phyloP scores from a whole-genome alignment of 2,113 vertebrate genomes.

The Sisor rabdophorus region DNA sequence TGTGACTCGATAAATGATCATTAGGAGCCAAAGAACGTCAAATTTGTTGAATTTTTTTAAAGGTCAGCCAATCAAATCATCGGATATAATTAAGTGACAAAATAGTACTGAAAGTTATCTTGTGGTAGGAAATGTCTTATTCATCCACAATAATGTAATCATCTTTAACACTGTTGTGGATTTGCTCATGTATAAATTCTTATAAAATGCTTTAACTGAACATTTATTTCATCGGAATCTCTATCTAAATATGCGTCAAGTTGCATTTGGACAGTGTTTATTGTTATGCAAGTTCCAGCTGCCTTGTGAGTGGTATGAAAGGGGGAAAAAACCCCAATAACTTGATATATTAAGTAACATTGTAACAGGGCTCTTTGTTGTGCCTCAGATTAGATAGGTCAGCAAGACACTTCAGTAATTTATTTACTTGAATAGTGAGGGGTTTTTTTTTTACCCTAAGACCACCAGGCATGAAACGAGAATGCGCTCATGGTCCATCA shows the following conservation, averaged over 20 bases:
- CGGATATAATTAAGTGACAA: background rate
- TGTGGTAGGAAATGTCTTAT: background rate
- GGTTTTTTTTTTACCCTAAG: no score
- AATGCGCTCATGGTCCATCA: background rate
- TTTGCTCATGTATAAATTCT: background rate
- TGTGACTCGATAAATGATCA: background rate
- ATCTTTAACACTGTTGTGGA: background rate
- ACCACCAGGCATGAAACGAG: background rate
- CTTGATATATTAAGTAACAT: no score
- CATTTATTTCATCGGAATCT: no score
- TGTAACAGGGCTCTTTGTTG: no score
- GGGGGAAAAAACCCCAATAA: no score
- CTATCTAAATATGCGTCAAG: no score
- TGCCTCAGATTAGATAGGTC: no score
- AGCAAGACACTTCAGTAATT: background rate
- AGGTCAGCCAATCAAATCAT: background rate
- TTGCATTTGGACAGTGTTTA: no score
- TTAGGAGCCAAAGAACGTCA: background rate
- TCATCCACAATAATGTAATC: background rate
- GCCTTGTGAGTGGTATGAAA: no score
- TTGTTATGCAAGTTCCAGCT: no score
- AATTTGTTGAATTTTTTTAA: no score
- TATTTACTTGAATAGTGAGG: background rate
- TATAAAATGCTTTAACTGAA: background rate
- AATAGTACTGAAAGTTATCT: background rate